phyloP scores from a whole-genome alignment of 2,888 invertebrate genomes.

The Neria commutata region DNA sequence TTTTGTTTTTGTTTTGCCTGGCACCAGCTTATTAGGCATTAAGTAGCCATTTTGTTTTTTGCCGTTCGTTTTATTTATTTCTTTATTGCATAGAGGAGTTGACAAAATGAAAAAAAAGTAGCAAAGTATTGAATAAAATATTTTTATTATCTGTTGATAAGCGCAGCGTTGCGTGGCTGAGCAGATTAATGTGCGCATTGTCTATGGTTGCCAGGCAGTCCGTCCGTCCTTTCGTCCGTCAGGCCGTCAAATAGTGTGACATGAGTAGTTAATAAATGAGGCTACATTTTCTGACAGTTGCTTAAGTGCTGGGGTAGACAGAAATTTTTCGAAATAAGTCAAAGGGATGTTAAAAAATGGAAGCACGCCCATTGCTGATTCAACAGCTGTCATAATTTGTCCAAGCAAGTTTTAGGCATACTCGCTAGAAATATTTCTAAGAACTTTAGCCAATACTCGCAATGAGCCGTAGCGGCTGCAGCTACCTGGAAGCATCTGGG shows the following conservation, averaged over 20 bases:
- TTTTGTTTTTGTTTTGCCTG: no score
- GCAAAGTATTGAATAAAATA: no score
- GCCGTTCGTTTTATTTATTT: not conserved
- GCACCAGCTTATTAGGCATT: slow-evolving; percentile 27
- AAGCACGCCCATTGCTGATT: slow-evolving; percentile 44
- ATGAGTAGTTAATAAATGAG: slow-evolving; percentile 29
- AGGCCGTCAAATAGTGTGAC: no score
- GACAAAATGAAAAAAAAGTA: not conserved
- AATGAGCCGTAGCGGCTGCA: no score
- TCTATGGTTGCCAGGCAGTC: slow-evolving; percentile 22
- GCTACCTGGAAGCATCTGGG: not conserved
- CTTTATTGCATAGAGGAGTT: not conserved
- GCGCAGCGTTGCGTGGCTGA: slow-evolving; percentile 34
- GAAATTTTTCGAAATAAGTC: no score
- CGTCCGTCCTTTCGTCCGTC: no score
- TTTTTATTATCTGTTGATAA: slow-evolving; percentile 32
- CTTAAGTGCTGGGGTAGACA: no score
- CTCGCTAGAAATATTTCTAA: no score
- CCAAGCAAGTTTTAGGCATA: slow-evolving; percentile 55
- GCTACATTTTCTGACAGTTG: slow-evolving; percentile 9
- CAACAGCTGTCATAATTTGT: slow-evolving; percentile 41
- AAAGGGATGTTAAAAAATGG: no score
- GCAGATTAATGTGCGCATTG: slow-evolving; percentile 41
- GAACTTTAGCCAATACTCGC: no score
- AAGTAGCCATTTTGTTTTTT: slow-evolving; percentile 53